phyloP scores from a whole-genome alignment of 2,797 vertebrate species.

The Chromis chromis region DNA sequence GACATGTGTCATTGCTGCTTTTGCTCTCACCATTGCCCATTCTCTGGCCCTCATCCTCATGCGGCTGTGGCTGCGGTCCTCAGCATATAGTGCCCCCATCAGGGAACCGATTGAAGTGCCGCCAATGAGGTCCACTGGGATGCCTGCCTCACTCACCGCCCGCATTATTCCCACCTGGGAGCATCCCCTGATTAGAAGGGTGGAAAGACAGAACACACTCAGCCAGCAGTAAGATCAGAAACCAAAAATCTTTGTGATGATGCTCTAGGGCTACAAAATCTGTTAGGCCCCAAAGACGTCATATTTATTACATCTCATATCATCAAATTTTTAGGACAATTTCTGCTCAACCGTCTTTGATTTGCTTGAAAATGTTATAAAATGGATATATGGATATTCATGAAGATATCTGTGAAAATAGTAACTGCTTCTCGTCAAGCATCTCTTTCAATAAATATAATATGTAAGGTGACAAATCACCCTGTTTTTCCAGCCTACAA shows the following conservation, averaged over 20 bases:
- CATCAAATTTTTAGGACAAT: too few relatives aligned
- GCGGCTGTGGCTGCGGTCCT: slow-evolving; percentile 91
- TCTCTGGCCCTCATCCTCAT: slow-evolving; percentile 92
- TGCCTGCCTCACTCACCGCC: slow-evolving; percentile 88
- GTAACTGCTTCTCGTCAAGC: too few relatives aligned
- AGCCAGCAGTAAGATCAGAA: neutral
- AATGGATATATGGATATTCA: too few relatives aligned
- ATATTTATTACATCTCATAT: neutral
- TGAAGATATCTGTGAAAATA: too few relatives aligned
- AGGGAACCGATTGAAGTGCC: slow-evolving; percentile 94
- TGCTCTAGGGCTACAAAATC: slow-evolving; percentile 2
- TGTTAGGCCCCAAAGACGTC: neutral
- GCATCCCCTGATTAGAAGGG: slow-evolving; percentile 86
- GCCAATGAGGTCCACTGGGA: slow-evolving; percentile 93
- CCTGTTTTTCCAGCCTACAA: too few relatives aligned
- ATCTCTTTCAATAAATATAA: too few relatives aligned
- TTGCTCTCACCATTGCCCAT: slow-evolving; percentile 92
- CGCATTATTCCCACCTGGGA: slow-evolving; percentile 93
- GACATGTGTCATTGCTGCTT: neutral
- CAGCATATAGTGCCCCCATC: slow-evolving; percentile 93
- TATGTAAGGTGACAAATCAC: too few relatives aligned
- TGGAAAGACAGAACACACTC: neutral
- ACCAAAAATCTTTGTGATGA: neutral
- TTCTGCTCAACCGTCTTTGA: too few relatives aligned
- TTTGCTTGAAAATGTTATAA: too few relatives aligned